phyloP scores from a whole-genome alignment of 2,113 vertebrate genomes.

The Pogona vitticeps region DNA sequence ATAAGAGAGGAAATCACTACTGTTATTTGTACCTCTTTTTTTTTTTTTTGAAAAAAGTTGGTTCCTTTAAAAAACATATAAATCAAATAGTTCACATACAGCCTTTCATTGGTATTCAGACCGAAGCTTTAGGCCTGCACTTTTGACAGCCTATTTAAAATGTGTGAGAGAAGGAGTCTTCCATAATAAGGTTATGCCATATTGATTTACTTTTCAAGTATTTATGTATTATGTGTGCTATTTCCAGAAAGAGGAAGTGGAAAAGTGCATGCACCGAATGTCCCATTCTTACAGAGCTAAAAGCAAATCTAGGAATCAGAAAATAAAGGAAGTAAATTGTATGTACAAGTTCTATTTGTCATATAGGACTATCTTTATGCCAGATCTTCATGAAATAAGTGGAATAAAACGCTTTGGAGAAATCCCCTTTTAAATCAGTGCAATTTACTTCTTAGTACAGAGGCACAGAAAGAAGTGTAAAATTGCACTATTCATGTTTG shows the following conservation, averaged over 20 bases:
- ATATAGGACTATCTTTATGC: not conserved
- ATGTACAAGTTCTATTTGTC: slow-evolving; percentile 11
- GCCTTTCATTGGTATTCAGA: slow-evolving; percentile 43
- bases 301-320: slow-evolving; percentile 37
- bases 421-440: not conserved
- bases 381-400: not conserved
- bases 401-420: not conserved
- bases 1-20: not conserved
- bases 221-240: slow-evolving; percentile 54
- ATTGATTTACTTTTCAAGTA: slow-evolving; percentile 56
- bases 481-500: not conserved
- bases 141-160: slow-evolving; percentile 65
- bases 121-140: slow-evolving; percentile 41
- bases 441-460: not conserved
- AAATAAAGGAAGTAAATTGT: not conserved
- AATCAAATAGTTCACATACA: not conserved
- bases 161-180: slow-evolving; percentile 51
- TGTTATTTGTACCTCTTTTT: not conserved
- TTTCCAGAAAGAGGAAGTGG: slow-evolving; percentile 45
- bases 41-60: not conserved
- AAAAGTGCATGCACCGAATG: slow-evolving; percentile 19
- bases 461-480: not conserved
- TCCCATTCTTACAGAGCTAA: not conserved
- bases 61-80: slow-evolving; percentile 7
- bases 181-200: slow-evolving; percentile 61